Evolutionary conservation across 2,888 invertebrate species (phyloP).

Genomic region (Hydropsyche betteni): DNA sequence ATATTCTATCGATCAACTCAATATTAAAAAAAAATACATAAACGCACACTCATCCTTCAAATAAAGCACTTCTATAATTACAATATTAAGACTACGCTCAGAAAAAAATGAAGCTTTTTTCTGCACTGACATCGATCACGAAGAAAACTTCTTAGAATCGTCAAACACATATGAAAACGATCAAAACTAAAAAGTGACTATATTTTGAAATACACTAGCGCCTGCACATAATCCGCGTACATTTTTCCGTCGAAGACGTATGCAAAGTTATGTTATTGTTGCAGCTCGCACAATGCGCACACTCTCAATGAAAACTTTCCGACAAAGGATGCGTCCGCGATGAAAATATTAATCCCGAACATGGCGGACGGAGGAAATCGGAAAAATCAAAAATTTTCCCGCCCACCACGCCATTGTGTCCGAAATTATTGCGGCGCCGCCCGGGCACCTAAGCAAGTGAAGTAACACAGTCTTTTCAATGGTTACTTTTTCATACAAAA

Average conservation of each 20-base stretch:
- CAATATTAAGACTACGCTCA: too few species aligned
- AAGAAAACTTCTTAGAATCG: too few species aligned
- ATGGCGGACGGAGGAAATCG: constrained; percentile 34
- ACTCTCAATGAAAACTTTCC: constrained; percentile 37
- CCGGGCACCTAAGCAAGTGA: constrained; percentile 47
- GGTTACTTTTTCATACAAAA: constrained; percentile 57
- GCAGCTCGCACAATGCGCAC: constrained; percentile 8
- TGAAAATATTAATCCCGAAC: constrained; percentile 51
- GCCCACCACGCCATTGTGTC: constrained; percentile 50
- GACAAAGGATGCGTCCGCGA: constrained; percentile 48
- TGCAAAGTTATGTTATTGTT: constrained; percentile 23
- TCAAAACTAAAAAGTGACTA: too few species aligned
- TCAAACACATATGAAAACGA: too few species aligned
- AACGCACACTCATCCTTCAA: too few species aligned
- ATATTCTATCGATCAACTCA: too few species aligned
- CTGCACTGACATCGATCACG: too few species aligned
- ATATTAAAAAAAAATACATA: too few species aligned
- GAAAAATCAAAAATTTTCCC: constrained; percentile 53
- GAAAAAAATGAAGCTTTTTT: too few species aligned
- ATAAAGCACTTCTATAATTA: too few species aligned
- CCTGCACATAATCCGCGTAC: too few species aligned
- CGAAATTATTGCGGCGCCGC: constrained; percentile 50
- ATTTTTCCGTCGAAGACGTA: not conserved
- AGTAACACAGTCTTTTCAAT: constrained; percentile 52
- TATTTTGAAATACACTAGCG: too few species aligned